Evolutionary conservation across 2,113 vertebrate species (phyloP).

Genomic region (Camelus bactrianus): DNA sequence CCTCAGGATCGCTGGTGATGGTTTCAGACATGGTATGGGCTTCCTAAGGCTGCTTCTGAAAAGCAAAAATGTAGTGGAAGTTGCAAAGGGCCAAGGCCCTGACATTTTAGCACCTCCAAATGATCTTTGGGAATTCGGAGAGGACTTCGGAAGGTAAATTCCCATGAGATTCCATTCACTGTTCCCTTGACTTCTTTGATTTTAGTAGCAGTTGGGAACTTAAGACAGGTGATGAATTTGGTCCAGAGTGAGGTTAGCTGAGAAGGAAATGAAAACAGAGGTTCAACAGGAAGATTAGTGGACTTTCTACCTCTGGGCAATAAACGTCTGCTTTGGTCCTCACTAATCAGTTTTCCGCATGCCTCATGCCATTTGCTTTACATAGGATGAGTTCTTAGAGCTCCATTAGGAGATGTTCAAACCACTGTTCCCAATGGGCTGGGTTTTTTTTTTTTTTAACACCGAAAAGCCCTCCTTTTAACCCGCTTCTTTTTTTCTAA

Average conservation of each 20-base stretch:
- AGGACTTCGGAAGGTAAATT: background rate
- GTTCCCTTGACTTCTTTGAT: constrained; percentile 58
- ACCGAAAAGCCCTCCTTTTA: constrained; percentile 54
- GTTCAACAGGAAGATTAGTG: constrained; percentile 81
- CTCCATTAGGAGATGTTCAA: constrained; percentile 67
- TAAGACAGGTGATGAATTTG: constrained; percentile 79
- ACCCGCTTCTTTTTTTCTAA: constrained; percentile 66
- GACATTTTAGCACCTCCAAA: background rate
- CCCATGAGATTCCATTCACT: background rate
- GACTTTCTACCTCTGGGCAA: constrained; percentile 77
- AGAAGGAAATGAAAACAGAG: constrained; percentile 80
- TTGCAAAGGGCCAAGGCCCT: background rate
- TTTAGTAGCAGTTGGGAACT: constrained; percentile 56
- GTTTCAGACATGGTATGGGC: background rate
- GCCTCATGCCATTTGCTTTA: constrained; percentile 75
- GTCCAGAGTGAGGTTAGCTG: constrained; percentile 75
- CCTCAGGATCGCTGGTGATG: background rate
- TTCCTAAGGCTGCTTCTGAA: background rate
- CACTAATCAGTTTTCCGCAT: constrained; percentile 80
- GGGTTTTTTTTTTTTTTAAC: background rate
- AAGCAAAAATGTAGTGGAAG: background rate
- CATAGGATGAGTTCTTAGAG: constrained; percentile 69
- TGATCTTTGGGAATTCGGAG: background rate
- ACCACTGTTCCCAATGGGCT: constrained; percentile 61
- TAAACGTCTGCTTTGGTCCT: constrained; percentile 74